phyloP scores from a whole-genome alignment of 2,113 vertebrate genomes.

The Dermatemys mawii region DNA sequence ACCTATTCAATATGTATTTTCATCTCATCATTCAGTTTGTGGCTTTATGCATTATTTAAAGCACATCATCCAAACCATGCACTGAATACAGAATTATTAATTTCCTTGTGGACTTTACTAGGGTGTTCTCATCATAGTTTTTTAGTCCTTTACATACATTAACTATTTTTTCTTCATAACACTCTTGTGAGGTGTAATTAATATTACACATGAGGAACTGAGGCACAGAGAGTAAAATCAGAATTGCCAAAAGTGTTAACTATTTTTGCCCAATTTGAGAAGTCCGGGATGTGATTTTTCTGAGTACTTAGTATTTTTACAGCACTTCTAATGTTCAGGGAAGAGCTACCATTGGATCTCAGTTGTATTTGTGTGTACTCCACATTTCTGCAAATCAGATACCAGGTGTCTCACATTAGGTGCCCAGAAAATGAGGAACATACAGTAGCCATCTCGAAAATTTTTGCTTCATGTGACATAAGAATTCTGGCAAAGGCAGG shows the following conservation, averaged over 20 bases:
- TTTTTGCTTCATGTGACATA: neutral
- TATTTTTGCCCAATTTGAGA: neutral
- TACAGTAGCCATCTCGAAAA: neutral
- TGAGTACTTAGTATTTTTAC: neutral
- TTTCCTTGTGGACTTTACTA: neutral
- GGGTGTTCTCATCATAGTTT: neutral
- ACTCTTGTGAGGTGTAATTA: neutral
- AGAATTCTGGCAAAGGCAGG: too few species aligned
- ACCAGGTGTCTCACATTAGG: neutral
- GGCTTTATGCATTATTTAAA: too few species aligned
- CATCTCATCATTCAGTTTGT: neutral
- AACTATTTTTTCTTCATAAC: neutral
- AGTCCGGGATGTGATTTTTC: neutral
- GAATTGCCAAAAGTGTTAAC: neutral
- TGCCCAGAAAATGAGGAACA: neutral
- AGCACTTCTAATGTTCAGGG: neutral
- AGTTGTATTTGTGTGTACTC: neutral
- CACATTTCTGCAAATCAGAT: neutral
- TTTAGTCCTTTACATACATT: neutral
- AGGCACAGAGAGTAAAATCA: neutral
- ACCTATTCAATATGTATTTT: neutral
- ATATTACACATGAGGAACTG: neutral
- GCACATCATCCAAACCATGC: neutral
- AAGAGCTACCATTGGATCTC: neutral
- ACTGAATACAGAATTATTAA: neutral